These are phyloP conservation scores for Drosophila tristis DNA, from an alignment of 1,140 invertebrate genomes.

Conservation along the genomic window DNA sequence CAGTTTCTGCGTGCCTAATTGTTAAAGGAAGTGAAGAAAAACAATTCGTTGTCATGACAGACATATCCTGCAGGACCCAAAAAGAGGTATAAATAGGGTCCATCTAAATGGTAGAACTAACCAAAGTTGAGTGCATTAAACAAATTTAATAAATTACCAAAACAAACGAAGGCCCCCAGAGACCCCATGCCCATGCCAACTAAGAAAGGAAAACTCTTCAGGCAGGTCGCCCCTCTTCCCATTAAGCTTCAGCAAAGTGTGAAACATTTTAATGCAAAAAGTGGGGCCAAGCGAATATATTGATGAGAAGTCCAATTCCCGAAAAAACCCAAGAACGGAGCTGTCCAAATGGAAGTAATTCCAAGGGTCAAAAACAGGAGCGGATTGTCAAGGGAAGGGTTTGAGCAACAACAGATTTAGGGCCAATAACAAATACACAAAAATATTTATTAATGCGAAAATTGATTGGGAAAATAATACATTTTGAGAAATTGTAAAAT, in stretches of 20 bases:
- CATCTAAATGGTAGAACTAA: no score
- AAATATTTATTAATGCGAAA: no score
- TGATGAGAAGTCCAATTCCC: conserved; percentile 7
- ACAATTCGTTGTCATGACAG: conserved; percentile 45
- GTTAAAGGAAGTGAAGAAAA: conserved; percentile 55
- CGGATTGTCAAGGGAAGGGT: background rate
- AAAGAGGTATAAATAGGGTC: conserved; percentile 16
- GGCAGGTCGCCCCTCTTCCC: conserved; percentile 1
- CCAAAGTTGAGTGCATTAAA: conserved; percentile 13
- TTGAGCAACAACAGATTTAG: background rate
- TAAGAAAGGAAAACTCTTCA: conserved; percentile 5
- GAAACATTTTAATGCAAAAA: conserved; percentile 33
- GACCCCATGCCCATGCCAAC: background rate
- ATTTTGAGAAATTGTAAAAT: no score
- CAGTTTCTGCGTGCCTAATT: conserved; percentile 68
- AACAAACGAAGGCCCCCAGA: no score
- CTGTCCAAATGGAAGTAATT: conserved; percentile 34
- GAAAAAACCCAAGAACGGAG: conserved; percentile 8
- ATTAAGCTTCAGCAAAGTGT: conserved; percentile 45
- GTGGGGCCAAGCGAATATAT: background rate
- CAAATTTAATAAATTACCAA: conserved; percentile 29
- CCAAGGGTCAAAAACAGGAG: conserved; percentile 32
- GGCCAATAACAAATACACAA: no score
- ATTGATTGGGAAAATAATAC: no score
- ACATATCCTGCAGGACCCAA: conserved; percentile 1